Conservation (phyloP, 2,113 vertebrate genomes). For the Catharus fuscescens region DNA sequence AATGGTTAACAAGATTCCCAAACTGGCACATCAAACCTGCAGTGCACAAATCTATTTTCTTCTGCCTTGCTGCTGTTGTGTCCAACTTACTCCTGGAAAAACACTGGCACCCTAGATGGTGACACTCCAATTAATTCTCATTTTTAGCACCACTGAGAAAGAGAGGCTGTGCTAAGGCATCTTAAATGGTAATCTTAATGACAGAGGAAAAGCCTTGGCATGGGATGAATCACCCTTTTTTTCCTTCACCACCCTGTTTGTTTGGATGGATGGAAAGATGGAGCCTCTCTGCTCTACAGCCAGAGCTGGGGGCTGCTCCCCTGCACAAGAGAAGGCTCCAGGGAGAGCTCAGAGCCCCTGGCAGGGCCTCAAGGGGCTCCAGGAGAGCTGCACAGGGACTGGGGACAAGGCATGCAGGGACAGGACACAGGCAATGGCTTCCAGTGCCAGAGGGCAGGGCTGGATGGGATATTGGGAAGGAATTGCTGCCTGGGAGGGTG, state of each 20-base stretch:
- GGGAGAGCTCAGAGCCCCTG: not conserved
- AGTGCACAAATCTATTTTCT: not conserved
- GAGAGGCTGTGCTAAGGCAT: not conserved
- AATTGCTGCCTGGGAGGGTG: too few species aligned
- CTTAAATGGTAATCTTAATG: not conserved
- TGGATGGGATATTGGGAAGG: too few species aligned
- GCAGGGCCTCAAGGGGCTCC: not conserved
- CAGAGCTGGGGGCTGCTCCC: rapidly evolving
- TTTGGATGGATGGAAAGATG: not conserved
- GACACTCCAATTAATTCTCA: not conserved
- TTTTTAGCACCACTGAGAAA: not conserved
- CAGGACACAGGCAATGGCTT: too few species aligned
- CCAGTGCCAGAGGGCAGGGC: too few species aligned
- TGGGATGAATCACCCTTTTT: not conserved
- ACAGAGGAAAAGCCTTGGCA: not conserved
- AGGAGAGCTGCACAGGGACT: not conserved
- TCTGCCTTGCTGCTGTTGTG: not conserved
- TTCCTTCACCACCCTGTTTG: not conserved
- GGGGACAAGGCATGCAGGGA: too few species aligned
- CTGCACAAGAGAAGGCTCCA: not conserved
- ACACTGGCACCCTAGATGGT: not conserved
- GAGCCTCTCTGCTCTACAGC: not conserved
- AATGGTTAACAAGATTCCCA: not conserved
- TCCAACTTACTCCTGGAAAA: not conserved
- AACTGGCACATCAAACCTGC: not conserved